Conservation (phyloP, 2,113 vertebrate species). For the Tachycineta bicolor region DNA sequence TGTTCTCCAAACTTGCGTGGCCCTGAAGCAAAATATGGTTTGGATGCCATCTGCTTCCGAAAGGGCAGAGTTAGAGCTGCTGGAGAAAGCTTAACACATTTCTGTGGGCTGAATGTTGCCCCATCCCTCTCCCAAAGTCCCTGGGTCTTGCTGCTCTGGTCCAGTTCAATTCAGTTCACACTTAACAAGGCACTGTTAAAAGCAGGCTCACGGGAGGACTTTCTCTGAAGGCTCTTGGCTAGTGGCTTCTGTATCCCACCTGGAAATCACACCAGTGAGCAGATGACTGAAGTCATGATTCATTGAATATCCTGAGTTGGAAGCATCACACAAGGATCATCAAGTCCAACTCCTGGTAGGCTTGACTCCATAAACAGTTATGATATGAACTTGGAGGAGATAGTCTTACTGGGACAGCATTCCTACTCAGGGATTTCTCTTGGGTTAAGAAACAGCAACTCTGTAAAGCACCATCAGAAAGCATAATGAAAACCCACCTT, state of each 20-base stretch:
- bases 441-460: background rate
- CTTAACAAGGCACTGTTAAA: background rate
- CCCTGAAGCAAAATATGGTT: background rate
- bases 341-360: background rate
- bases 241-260: background rate
- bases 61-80: background rate
- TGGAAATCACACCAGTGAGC: background rate
- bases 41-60: background rate
- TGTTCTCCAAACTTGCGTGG: background rate
- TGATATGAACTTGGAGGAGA: background rate
- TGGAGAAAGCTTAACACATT: background rate
- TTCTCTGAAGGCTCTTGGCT: background rate
- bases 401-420: background rate
- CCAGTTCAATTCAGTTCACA: background rate
- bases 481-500: background rate
- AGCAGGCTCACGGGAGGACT: background rate
- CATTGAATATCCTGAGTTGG: background rate
- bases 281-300: background rate
- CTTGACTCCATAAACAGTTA: background rate
- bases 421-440: background rate
- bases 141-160: background rate
- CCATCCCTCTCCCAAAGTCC: rapidly evolving
- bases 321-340: background rate
- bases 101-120: background rate
- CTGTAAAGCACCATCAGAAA: background rate